These are phyloP conservation scores for Belgica antarctica DNA, from an alignment of 2,888 invertebrate species.

Conservation along the genomic window DNA sequence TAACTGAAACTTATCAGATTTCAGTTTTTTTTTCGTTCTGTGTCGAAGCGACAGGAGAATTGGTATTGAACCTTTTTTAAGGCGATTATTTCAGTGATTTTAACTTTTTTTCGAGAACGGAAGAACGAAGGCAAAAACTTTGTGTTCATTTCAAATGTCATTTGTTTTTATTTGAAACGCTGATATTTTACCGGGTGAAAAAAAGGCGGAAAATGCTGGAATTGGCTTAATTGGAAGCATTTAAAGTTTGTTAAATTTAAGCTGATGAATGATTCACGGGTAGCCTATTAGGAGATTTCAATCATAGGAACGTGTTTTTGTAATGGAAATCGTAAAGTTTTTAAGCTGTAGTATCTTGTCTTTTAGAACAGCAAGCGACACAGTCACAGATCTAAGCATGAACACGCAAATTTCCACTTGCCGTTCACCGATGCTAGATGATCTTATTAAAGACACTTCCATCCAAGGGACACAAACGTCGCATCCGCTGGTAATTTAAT, in stretches of 20 bases:
- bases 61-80: constrained; percentile 42
- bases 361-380: no score
- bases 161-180: constrained; percentile 11
- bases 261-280: no score
- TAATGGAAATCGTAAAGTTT: no score
- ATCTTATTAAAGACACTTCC: constrained; percentile 11
- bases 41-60: not conserved
- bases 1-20: constrained; percentile 33
- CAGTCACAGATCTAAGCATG: no score
- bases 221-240: not conserved
- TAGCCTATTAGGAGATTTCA: no score
- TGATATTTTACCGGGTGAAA: not conserved
- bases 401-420: no score
- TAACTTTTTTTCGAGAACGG: constrained; percentile 34
- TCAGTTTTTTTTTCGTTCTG: constrained; percentile 20
- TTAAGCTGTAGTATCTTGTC: no score
- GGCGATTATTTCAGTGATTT: constrained; percentile 37
- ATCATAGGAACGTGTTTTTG: no score
- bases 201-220: not conserved
- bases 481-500: constrained; percentile 24
- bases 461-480: not conserved
- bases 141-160: not conserved
- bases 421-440: no score
- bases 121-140: not conserved
- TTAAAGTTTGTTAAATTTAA: no score